Evolutionary conservation across 2,113 vertebrate genomes (phyloP).

Genomic region (Xerus inauris): DNA sequence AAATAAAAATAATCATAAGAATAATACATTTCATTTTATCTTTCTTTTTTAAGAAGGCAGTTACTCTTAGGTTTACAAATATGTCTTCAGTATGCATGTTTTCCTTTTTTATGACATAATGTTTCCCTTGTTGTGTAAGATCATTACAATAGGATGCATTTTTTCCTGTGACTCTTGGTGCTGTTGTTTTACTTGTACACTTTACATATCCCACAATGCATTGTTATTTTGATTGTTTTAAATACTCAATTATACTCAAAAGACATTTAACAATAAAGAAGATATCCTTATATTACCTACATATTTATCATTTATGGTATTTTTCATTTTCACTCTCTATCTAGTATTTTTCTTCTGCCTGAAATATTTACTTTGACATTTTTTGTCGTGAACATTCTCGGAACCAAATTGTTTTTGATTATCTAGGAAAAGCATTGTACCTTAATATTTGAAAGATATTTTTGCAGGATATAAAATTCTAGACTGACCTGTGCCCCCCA

Average conservation of each 20-base stretch:
- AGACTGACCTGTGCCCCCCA: too few species aligned
- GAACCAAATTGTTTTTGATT: not conserved
- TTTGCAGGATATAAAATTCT: constrained; percentile 34
- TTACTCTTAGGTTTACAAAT: not conserved
- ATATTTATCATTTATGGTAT: too few species aligned
- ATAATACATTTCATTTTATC: not conserved
- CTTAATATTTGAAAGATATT: not conserved
- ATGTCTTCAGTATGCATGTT: not conserved
- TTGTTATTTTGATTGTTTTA: not conserved
- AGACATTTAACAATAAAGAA: constrained; percentile 19
- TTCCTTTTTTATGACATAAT: not conserved
- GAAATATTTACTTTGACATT: not conserved
- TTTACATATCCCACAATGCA: not conserved
- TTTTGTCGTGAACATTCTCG: not conserved
- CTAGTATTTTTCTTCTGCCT: not conserved
- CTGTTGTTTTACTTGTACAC: not conserved
- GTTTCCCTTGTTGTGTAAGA: not conserved
- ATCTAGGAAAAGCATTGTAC: not conserved
- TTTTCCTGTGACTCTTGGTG: not conserved
- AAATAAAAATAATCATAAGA: not conserved
- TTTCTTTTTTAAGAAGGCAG: not conserved
- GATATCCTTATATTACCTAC: not conserved
- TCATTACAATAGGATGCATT: not conserved
- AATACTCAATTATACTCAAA: not conserved
- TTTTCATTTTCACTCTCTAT: too few species aligned